These are phyloP conservation scores for Tanypteryx hageni DNA, from an alignment of 2,888 invertebrate species.

Conservation along the genomic window DNA sequence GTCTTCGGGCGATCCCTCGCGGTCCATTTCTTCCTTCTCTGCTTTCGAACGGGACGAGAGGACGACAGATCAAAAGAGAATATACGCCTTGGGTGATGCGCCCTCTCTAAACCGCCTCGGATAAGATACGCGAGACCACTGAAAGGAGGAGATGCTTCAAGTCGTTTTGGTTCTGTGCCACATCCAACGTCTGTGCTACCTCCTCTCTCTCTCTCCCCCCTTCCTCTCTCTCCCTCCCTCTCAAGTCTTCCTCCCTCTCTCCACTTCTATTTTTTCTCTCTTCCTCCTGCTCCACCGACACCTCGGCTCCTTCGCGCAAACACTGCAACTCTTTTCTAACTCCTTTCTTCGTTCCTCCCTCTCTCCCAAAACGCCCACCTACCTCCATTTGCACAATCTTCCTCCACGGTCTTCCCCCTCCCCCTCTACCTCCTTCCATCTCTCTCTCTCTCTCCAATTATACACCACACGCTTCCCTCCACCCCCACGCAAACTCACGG, in stretches of 20 bases:
- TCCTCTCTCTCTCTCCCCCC: not conserved
- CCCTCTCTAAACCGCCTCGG: not conserved
- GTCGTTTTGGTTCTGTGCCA: not conserved
- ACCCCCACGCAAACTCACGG: too few relatives aligned
- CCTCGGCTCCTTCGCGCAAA: not conserved
- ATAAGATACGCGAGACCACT: not conserved
- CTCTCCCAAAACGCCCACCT: not conserved
- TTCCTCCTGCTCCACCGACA: not conserved
- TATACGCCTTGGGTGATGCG: too few relatives aligned
- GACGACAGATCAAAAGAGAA: not conserved
- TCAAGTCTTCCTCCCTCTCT: not conserved
- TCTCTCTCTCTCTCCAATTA: too few relatives aligned
- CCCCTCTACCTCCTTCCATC: not conserved
- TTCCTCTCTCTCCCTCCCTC: not conserved
- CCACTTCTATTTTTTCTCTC: not conserved
- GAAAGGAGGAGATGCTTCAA: not conserved
- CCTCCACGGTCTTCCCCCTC: not conserved
- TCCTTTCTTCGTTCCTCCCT: not conserved
- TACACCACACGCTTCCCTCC: too few relatives aligned
- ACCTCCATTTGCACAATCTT: not conserved
- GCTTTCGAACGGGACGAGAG: not conserved
- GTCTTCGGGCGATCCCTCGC: conserved; percentile 67
- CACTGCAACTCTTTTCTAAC: conserved; percentile 2
- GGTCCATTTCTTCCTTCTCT: conserved; percentile 18
- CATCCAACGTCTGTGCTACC: not conserved